Evolutionary conservation across 2,113 vertebrate genomes (phyloP).

Genomic region (Thinocorus orbignyianus): DNA sequence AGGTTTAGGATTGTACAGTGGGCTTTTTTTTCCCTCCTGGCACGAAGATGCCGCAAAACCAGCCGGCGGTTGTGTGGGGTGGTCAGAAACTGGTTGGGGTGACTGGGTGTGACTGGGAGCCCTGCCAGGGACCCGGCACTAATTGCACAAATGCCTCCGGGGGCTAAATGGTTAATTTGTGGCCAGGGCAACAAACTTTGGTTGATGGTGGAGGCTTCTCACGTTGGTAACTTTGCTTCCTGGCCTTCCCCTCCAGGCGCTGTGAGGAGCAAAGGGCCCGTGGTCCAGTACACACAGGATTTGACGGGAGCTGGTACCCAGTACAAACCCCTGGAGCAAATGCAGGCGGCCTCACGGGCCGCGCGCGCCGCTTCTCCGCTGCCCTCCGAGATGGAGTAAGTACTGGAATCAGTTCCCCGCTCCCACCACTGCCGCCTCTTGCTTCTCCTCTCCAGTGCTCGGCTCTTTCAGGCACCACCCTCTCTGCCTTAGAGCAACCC

Average conservation of each 20-base stretch:
- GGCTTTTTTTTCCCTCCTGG: not conserved
- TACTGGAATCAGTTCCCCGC: not conserved
- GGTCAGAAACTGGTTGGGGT: not conserved
- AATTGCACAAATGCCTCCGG: not conserved
- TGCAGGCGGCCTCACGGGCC: not conserved
- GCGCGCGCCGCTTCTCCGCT: not conserved
- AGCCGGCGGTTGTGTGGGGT: not conserved
- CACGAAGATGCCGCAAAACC: not conserved
- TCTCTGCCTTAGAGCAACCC: not conserved
- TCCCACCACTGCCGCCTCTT: not conserved
- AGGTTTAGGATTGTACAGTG: not conserved
- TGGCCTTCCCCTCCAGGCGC: conserved; percentile 73
- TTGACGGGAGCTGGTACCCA: conserved; percentile 61
- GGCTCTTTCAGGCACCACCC: not conserved
- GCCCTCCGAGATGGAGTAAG: conserved; percentile 77
- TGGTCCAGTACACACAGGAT: conserved; percentile 93
- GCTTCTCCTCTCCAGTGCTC: not conserved
- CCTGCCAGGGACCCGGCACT: rapidly evolving
- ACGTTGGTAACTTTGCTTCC: not conserved
- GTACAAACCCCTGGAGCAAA: conserved; percentile 62
- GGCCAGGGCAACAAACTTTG: rapidly evolving
- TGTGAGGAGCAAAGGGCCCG: conserved; percentile 91
- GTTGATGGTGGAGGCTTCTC: not conserved
- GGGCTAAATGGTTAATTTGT: rapidly evolving
- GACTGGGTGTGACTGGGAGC: rapidly evolving